Base-by-base conservation (phyloP, 2,113 vertebrate species). In the Saccopteryx bilineata region DNA sequence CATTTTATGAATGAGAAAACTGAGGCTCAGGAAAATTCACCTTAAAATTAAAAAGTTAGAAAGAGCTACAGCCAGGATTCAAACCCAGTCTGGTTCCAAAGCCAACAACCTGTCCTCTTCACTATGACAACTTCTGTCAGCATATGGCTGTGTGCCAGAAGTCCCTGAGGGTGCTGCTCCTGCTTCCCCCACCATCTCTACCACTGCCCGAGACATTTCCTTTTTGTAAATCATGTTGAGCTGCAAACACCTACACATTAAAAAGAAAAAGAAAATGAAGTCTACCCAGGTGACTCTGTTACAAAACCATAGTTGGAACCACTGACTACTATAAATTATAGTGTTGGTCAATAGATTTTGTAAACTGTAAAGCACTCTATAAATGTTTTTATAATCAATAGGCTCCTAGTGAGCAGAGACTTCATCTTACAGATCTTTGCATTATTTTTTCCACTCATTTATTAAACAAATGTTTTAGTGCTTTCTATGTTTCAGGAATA, bases 321-420 rank as follows among this genome's bases (percentile, higher is more conserved):
- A 79, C 28, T 60, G 39, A 74, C 60, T 54, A 28, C 48, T 54
- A n/a, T 17, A 83, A 31, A 61, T 54, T 87, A 71, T 71, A 87
- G 94, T 17, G 33, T 91, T 91, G 50, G 39, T 80, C 50, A 87
- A 69, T 50, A 93, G 75, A 84, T 96, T 93, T 75, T 31, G 46
- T 91, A 60, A 96, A 80, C 39, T 33, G 7, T 54, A 48, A 72
- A 79, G 69, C 48, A 60, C 9, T 82, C 61, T 79, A 28, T 26
- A 50, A 90, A 92, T 58, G 39, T 9, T 84, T 96, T 68, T 24
- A 46, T 68, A 92, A 91, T 69, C 48, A 76, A 58, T 61, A 94
- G 63, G 17, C 14, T 94, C 79, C 54, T 85, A 52, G 52, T 79
- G 10, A 50, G 19, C 14, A 83, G 60, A 83, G 11, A 79, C 48